Evolutionary conservation across 2,888 invertebrate species (phyloP), one percentile per base, ranked within the genome.

Genomic region (Dorcus hopei): DNA sequence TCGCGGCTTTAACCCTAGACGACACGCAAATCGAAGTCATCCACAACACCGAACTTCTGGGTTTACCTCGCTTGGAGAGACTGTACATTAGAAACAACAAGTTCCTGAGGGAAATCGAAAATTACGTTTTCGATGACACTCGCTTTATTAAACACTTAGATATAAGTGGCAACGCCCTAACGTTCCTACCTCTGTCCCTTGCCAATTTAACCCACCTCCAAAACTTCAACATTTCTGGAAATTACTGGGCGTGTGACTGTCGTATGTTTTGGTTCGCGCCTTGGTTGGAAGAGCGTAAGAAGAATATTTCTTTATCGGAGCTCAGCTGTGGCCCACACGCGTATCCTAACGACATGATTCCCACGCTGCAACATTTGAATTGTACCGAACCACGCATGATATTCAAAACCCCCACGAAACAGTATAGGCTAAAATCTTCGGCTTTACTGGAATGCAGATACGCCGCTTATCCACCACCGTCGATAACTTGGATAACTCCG

Each of bases 221-320:
- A 66, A 83, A 84, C 61, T 77, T 94, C 33, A 84, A 85, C 65
- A 83, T 94, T 65, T 81, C 84, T 39, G 85, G 85, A 57, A 95
- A 95, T 75, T 88, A 87, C 33, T 93, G 91, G 88, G 86, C 87
- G 14, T 95, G 95, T 79, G 92, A 93, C 76, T 95, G 95, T 72
- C 85, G 90, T 50, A 89, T 92, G 85, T 85, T 85, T 64, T 93
- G 93, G 93, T 86, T 92, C 65, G 76, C 81, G 1, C 74, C 81
- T 9, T 88, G 87, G 87, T 82, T 85, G 8, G 84, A 84, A 55
- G 79, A 75, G 63, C 78, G 81, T 50, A 79, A 79, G 62, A 79
- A 79, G 19, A 82, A 83, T 59, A 49, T 77, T 38, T 72, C 71
- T 0, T 57, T 77, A 64, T 85, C 85, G 0, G 85, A 86, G 19